phyloP scores from a whole-genome alignment of 2,888 invertebrate species.

The Tipula helvola region DNA sequence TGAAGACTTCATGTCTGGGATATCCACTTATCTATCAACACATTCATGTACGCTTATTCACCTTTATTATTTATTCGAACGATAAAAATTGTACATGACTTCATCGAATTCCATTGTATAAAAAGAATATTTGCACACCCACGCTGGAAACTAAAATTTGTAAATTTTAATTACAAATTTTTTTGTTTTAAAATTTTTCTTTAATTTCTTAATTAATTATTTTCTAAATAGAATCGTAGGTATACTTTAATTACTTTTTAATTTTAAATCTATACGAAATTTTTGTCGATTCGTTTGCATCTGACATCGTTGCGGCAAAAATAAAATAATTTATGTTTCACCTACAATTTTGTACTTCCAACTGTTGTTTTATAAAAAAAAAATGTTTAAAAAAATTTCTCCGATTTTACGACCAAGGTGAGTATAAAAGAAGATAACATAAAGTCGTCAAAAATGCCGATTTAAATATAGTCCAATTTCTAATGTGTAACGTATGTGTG shows the following conservation, averaged over 20 bases:
- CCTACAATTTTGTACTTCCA: neutral
- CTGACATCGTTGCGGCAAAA: neutral
- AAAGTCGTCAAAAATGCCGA: neutral
- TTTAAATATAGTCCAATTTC: neutral
- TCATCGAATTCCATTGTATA: neutral
- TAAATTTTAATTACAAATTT: neutral
- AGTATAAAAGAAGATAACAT: neutral
- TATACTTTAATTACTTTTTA: neutral
- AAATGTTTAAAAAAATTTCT: neutral
- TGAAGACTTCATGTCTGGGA: neutral
- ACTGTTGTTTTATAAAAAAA: neutral
- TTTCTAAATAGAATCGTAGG: neutral
- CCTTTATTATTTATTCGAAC: neutral
- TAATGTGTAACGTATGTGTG: neutral
- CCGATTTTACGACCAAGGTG: neutral
- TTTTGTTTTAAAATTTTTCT: neutral
- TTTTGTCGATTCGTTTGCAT: neutral
- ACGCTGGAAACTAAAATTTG: neutral
- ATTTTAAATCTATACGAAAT: neutral
- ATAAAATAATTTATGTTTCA: neutral
- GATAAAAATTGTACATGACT: neutral
- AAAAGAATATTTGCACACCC: neutral
- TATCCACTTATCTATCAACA: neutral
- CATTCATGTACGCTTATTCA: neutral
- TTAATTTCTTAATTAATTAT: neutral